A percentile compares a stretch with the other conserved stretches of the same genome.
Conservation (phyloP, 2,113 vertebrate species). For the Dromas ardeola region DNA sequence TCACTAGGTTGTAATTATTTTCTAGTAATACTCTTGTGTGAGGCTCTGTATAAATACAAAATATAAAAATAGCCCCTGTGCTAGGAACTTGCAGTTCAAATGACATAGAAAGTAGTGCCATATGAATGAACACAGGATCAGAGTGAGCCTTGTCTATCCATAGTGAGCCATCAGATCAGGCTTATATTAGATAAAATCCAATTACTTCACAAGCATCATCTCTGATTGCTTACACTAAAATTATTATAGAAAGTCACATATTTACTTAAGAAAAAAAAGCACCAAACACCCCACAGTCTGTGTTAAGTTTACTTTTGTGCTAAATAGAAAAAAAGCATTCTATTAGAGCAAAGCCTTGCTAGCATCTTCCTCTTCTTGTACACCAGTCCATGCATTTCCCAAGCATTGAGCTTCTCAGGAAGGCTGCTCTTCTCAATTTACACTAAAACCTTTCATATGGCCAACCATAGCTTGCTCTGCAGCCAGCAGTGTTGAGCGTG, state of each 20-base stretch:
- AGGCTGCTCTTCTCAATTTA: neutral
- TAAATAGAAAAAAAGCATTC: neutral
- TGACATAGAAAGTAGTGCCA: neutral
- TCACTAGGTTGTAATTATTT: constrained; percentile 3
- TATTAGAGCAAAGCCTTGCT: neutral
- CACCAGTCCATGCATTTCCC: neutral
- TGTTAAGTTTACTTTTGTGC: neutral
- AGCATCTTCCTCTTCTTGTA: neutral
- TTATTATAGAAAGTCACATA: neutral
- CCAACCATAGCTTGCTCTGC: neutral
- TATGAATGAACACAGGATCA: neutral
- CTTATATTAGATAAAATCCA: neutral
- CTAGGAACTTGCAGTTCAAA: neutral
- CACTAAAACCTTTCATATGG: neutral
- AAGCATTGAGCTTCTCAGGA: neutral
- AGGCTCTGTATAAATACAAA: neutral
- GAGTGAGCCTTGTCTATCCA: neutral
- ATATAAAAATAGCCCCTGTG: neutral
- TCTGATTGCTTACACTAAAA: neutral
- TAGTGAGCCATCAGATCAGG: neutral
- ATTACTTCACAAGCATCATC: neutral
- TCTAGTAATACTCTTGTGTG: neutral
- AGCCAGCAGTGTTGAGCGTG: neutral
- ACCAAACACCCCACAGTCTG: neutral
- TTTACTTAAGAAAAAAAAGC: neutral